Conservation (phyloP, 64 coral and sea anemone genomes). For the Actinia equina region DNA sequence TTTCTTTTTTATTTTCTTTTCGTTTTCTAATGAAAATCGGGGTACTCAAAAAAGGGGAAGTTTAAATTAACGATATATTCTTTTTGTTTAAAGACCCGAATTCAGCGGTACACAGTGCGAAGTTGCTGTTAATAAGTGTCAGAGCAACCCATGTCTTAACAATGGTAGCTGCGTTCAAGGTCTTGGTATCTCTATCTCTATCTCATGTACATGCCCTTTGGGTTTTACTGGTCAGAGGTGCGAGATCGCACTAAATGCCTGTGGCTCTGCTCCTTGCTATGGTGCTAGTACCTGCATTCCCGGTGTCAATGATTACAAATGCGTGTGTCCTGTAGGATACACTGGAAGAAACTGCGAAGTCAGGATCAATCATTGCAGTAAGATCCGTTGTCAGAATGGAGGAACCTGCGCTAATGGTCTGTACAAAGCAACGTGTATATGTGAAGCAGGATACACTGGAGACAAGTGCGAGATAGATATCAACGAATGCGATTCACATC, state of each 20-base stretch:
- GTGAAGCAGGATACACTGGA: constrained; percentile 55
- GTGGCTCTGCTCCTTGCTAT: constrained; percentile 73
- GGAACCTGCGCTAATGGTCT: constrained; percentile 67
- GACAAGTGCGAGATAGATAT: constrained; percentile 58
- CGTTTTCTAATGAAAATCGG: no score
- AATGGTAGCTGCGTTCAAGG: constrained; percentile 81
- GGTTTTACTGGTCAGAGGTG: constrained; percentile 80
- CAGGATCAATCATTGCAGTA: constrained; percentile 70
- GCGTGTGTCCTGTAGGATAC: constrained; percentile 54
- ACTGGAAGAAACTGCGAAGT: constrained; percentile 51
- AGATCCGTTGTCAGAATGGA: constrained; percentile 61
- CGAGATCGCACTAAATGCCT: constrained; percentile 66
- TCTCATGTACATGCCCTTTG: constrained; percentile 63
- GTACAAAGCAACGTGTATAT: constrained; percentile 53
- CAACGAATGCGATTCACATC: constrained; percentile 69
- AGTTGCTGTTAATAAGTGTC: constrained; percentile 57
- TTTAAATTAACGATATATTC: neutral
- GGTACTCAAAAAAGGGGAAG: no score
- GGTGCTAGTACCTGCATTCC: constrained; percentile 64
- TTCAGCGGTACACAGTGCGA: constrained; percentile 83
- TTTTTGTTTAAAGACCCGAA: constrained; percentile 51
- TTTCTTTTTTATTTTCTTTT: no score
- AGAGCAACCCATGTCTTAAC: constrained; percentile 62
- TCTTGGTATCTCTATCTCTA: constrained; percentile 60
- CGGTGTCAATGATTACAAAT: constrained; percentile 37